Evolutionary conservation across 2,113 vertebrate species (phyloP).

Genomic region (Scomber scombrus): DNA sequence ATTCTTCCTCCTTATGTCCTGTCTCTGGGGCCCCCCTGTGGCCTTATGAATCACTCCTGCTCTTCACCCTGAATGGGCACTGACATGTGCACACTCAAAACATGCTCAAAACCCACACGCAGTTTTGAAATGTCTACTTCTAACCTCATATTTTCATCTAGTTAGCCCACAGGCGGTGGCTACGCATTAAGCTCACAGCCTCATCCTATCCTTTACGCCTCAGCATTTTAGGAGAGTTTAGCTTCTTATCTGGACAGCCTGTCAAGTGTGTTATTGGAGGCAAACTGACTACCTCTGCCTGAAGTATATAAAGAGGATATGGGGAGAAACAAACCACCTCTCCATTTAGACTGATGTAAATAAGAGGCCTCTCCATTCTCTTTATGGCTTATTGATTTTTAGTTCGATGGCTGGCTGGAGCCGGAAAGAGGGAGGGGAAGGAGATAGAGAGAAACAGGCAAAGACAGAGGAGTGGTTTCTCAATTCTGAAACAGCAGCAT

Average conservation of each 20-base stretch:
- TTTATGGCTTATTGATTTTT: slow-evolving; percentile 81
- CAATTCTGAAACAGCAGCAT: slow-evolving; percentile 42
- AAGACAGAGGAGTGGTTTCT: slow-evolving; percentile 15
- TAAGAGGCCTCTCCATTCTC: slow-evolving; percentile 70
- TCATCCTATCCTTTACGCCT: slow-evolving; percentile 37
- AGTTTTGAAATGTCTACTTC: slow-evolving; percentile 24
- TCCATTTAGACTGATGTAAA: slow-evolving; percentile 71
- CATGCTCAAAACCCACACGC: slow-evolving; percentile 10
- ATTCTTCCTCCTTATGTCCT: slow-evolving; percentile 47
- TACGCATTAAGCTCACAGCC: slow-evolving; percentile 29
- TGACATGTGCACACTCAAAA: slow-evolving; percentile 27
- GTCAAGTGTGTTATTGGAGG: slow-evolving; percentile 59
- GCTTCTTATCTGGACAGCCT: slow-evolving; percentile 61
- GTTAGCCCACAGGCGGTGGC: slow-evolving; percentile 33
- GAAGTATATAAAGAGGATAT: slow-evolving; percentile 56
- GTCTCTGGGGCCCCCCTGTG: slow-evolving; percentile 86
- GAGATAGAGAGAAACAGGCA: background rate
- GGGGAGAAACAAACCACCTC: slow-evolving; percentile 59
- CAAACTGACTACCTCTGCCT: slow-evolving; percentile 44
- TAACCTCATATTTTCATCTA: slow-evolving; percentile 40
- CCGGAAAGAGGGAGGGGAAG: slow-evolving; percentile 17
- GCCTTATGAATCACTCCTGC: slow-evolving; percentile 72
- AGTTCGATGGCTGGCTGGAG: slow-evolving; percentile 56
- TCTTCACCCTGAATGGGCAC: slow-evolving; percentile 28
- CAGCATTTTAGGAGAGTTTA: slow-evolving; percentile 56